Percentiles rank a stretch among this genome's conserved stretches.
phyloP scores from a whole-genome alignment of 2,113 vertebrate genomes.

The Dicrurus megarhynchus region DNA sequence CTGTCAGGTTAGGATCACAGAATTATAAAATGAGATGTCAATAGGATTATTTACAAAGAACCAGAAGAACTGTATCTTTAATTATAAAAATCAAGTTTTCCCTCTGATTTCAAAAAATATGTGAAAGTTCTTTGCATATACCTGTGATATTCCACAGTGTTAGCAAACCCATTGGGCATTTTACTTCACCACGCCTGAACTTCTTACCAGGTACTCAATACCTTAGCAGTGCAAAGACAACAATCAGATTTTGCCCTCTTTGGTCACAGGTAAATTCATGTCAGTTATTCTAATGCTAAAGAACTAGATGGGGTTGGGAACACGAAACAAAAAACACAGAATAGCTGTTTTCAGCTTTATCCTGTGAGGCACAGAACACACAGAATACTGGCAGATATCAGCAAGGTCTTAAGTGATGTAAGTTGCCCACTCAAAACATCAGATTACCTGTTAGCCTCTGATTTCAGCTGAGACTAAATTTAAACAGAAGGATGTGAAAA shows the following conservation, averaged over 20 bases:
- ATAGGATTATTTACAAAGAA: background rate
- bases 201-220: background rate
- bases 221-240: background rate
- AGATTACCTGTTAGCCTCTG: background rate
- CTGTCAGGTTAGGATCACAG: background rate
- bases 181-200: background rate
- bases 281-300: background rate
- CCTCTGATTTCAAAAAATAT: background rate
- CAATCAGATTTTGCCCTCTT: background rate
- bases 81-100: background rate
- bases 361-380: background rate
- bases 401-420: background rate
- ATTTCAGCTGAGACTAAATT: background rate
- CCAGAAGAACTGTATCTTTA: background rate
- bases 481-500: background rate
- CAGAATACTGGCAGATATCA: background rate
- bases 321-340: background rate
- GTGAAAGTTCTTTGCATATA: background rate
- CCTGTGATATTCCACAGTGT: background rate
- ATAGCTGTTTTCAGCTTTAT: background rate
- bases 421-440: background rate
- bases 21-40: background rate
- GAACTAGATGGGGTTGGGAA: background rate
- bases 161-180: background rate
- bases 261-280: background rate